Evolutionary conservation across 2,797 vertebrate genomes (phyloP).

Genomic region (Triplophysa bombifrons): DNA sequence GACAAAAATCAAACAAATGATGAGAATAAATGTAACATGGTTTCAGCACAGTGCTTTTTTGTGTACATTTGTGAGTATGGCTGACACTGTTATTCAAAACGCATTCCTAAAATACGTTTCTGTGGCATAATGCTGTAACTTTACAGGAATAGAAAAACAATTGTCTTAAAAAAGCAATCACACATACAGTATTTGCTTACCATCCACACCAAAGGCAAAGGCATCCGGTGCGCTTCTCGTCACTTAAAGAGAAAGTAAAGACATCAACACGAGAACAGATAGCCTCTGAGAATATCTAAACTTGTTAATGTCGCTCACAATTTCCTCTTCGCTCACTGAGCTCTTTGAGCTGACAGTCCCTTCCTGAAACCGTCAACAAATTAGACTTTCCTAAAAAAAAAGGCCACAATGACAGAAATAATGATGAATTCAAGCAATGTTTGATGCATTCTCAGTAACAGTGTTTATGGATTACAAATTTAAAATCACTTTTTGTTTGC

Average conservation of each 20-base stretch:
- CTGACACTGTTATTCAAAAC: too few relatives aligned
- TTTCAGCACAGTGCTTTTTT: too few relatives aligned
- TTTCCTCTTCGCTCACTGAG: constrained; percentile 24
- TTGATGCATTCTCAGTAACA: neutral
- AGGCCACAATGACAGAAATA: constrained; percentile 26
- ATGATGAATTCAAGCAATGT: neutral
- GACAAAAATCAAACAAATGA: neutral
- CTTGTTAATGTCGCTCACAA: constrained; percentile 37
- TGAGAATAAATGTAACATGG: neutral
- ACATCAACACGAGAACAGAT: neutral
- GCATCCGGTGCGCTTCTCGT: constrained; percentile 32
- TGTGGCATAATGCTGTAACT: too few relatives aligned
- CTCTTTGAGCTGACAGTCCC: neutral
- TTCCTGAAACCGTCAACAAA: neutral
- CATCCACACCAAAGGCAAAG: constrained; percentile 19
- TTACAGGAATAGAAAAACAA: neutral
- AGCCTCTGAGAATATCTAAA: neutral
- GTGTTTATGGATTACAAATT: neutral
- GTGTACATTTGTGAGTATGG: too few relatives aligned
- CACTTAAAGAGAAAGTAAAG: constrained; percentile 38
- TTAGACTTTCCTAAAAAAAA: constrained; percentile 33
- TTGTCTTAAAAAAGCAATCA: neutral
- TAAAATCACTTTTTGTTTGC: neutral
- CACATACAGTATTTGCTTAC: constrained; percentile 32
- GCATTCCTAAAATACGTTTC: too few relatives aligned